Evolutionary conservation across 2,888 invertebrate genomes (phyloP), one percentile per base, ranked within the genome.

Genomic region (Meandrusa payeni): DNA sequence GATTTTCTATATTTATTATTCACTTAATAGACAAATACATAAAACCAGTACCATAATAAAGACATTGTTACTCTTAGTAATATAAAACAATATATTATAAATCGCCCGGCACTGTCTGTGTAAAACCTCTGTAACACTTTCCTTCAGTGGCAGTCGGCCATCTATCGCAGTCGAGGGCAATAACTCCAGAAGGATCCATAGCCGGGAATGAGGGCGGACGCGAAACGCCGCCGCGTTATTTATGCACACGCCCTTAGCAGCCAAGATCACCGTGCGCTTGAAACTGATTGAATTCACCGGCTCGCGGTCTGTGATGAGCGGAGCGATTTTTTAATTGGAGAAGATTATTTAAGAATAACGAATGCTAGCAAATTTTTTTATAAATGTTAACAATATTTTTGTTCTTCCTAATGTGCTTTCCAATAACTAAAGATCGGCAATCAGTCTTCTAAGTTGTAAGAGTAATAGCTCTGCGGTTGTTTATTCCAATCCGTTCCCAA

Each of bases 201-300:
- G 49, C 26, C 47, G 51, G 46, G 50, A 34, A 55, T 48, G 59
- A 62, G 62, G 63, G 57, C 57, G 54, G 65, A 66, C 66, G 62
- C 47, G 54, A 55, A 48, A 47, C 58, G 61, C 59, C 57, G 20
- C 54, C 55, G 55, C 61, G 64, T 81, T 81, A 82, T 77, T 79
- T 82, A 81, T 81, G 79, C 76, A 78, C 71, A 57, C 66, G 57
- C 71, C 74, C 72, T 72, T 69, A 72, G 56, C 31, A 57, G 52
- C 58, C 57, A 47, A 57, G 62, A 67, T 73, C 73, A 71, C 73
- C 66, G 73, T 64, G 63, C 66, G 61, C 65, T 59, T 63, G 66
- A 70, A 68, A 74, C 78, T 79, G 81, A 81, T 82, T 82, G 81
- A 80, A 80, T 78, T 76, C 63, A 17, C 57, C 26, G 60, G 53